phyloP scores from a whole-genome alignment of 2,113 vertebrate species.

The Scomber scombrus region DNA sequence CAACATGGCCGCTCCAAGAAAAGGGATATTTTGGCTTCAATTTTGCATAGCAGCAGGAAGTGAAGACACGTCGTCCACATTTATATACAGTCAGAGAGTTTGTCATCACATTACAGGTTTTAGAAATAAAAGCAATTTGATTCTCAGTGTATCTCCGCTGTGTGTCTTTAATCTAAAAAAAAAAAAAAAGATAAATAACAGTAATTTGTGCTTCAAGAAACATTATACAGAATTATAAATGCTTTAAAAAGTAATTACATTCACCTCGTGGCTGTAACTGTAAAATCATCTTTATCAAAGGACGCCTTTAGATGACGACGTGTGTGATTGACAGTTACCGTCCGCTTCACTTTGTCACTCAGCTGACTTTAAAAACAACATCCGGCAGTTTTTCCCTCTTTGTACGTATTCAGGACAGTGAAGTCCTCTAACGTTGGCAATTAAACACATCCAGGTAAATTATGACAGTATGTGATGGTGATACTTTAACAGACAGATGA shows the following conservation, averaged over 20 bases:
- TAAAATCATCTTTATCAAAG: slow-evolving; percentile 11
- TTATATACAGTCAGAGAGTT: no score
- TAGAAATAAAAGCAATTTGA: not conserved
- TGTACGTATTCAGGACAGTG: no score
- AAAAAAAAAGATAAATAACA: slow-evolving; percentile 70
- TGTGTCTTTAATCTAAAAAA: slow-evolving; percentile 79
- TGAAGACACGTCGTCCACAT: no score
- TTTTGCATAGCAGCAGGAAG: no score
- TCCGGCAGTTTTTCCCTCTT: not conserved
- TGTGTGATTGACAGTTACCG: slow-evolving; percentile 25
- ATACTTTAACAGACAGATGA: not conserved
- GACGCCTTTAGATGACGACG: not conserved
- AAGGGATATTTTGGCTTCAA: no score
- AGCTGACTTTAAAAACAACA: not conserved
- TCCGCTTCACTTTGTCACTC: slow-evolving; percentile 9
- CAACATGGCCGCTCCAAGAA: no score
- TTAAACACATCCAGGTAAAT: slow-evolving; percentile 11
- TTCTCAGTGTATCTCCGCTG: slow-evolving; percentile 17
- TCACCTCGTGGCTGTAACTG: slow-evolving; percentile 36
- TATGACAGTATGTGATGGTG: slow-evolving; percentile 21
- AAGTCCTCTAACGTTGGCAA: slow-evolving; percentile 23
- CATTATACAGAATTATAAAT: slow-evolving; percentile 66
- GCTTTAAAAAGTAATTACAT: slow-evolving; percentile 61
- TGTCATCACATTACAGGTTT: not conserved
- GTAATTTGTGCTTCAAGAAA: slow-evolving; percentile 74